Base-by-base conservation (phyloP, 64 coral and sea anemone species). In the Actinia tenebrosa region DNA sequence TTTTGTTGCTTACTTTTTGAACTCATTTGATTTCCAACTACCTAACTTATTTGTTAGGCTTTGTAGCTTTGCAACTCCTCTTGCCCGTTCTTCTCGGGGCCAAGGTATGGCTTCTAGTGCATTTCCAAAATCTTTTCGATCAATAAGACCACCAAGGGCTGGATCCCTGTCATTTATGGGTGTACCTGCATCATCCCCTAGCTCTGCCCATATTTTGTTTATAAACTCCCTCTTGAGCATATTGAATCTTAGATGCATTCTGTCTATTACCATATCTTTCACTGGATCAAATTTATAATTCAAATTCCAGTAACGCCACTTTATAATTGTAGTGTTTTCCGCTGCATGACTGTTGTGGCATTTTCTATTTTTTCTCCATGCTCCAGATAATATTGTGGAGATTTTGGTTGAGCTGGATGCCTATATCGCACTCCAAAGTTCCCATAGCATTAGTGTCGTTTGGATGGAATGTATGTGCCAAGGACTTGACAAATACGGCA, bases 1-100 rank as follows among this genome's bases (percentile, higher is more conserved):
- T 63, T 63, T 14, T 16, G 11, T 0, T 22, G 54, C 87, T 83
- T 89, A 94, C 92, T 86, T 88, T 84, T 84, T 83, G 84, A 94
- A 94, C 22, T 94, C 88, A 85, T 90, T 83, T 16, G 92, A 94
- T 56, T 90, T 94, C 88, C 92, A 94, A 84, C 85, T 87, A 44
- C 88, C 83, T 10, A 94, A 84, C 81, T 94, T 94, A 80, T 94
- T 86, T 46, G 88, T 91, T 4, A 94, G 81, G 44, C 84, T 85
- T 47, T 85, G 84, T 16, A 91, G 17, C 45, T 80, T 84, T 62
- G 80, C 93, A 6, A 91, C 93, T 84, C 89, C 89, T 68, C 71
- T 91, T 2, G 62, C 80, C 30, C 90, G 87, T 60, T 91, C 89
- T 69, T 91, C 81, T 44, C 30, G 20, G 16, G 86, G 80, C 89